Percentiles rank a stretch among this genome's conserved stretches.
Evolutionary conservation across 2,888 invertebrate genomes (phyloP).

Genomic region (Sepioteuthis lessoniana): DNA sequence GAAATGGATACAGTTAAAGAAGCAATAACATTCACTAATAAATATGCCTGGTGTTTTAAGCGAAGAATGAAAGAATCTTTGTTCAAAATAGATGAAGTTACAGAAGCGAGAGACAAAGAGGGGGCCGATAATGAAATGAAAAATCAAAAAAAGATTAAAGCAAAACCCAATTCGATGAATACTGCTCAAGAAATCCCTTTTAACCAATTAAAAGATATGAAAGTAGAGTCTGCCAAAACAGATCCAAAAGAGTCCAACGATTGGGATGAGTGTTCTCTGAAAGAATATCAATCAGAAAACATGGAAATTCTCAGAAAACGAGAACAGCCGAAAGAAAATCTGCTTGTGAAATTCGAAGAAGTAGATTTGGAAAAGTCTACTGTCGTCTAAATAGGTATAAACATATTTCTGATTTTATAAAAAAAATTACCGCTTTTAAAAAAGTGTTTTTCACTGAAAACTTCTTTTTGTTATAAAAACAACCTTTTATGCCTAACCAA

Average conservation of each 20-base stretch:
- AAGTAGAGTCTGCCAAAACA: background rate
- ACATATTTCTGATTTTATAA: too few species aligned
- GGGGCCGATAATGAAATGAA: background rate
- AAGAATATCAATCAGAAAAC: background rate
- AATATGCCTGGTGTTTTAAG: background rate
- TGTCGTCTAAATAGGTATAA: background rate
- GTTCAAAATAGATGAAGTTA: background rate
- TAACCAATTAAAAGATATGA: background rate
- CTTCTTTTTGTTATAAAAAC: too few species aligned
- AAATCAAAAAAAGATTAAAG: background rate
- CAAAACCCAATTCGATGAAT: background rate
- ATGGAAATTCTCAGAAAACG: background rate
- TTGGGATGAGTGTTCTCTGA: background rate
- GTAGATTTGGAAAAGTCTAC: background rate
- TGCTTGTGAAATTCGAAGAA: background rate
- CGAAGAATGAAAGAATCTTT: background rate
- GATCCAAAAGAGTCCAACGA: background rate
- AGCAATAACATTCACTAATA: background rate
- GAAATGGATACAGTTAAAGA: conserved; percentile 2
- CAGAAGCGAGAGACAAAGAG: background rate
- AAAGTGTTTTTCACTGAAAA: too few species aligned
- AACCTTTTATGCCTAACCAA: too few species aligned
- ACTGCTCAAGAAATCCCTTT: background rate
- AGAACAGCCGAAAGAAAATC: background rate
- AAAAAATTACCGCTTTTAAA: too few species aligned